These are phyloP conservation scores for Galerucella nymphaeae DNA, from an alignment of 2,888 invertebrate genomes.

Conservation along the genomic window DNA sequence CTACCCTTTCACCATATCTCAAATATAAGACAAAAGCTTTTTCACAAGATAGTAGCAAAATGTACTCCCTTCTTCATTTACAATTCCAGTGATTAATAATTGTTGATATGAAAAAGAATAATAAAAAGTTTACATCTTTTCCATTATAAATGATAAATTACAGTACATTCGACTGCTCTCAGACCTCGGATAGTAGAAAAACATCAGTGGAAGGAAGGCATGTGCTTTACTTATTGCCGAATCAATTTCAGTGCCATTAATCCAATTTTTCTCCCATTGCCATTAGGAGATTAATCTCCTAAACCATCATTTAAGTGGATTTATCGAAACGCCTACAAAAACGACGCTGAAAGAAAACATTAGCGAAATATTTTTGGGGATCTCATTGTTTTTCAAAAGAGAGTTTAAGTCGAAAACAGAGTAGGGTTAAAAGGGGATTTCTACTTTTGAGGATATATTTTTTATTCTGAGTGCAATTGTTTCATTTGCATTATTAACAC, in stretches of 20 bases:
- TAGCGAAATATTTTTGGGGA: conserved; percentile 39
- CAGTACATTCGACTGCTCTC: conserved; percentile 53
- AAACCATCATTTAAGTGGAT: conserved; percentile 42
- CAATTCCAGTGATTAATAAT: conserved; percentile 43
- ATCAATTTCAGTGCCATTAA: conserved; percentile 51
- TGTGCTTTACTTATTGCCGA: conserved; percentile 53
- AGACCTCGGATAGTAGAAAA: conserved; percentile 50
- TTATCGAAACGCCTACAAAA: conserved; percentile 41
- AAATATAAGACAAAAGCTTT: background rate
- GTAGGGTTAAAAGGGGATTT: background rate
- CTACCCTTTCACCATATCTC: background rate
- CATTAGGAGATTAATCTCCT: conserved; percentile 47
- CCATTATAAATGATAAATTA: conserved; percentile 55
- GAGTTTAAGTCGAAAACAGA: conserved; percentile 1
- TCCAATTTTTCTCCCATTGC: conserved; percentile 46
- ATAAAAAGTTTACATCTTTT: conserved; percentile 52
- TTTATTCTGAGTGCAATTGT: background rate
- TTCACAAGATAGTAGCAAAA: conserved; percentile 1
- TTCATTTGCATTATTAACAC: background rate
- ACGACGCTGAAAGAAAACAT: conserved; percentile 37
- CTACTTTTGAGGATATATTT: background rate
- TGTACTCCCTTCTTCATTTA: conserved; percentile 28
- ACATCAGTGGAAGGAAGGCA: conserved; percentile 49
- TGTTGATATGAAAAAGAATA: conserved; percentile 44
- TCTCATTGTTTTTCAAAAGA: conserved; percentile 37